phyloP scores from a whole-genome alignment of 2,888 invertebrate species.

The Oithona nana region DNA sequence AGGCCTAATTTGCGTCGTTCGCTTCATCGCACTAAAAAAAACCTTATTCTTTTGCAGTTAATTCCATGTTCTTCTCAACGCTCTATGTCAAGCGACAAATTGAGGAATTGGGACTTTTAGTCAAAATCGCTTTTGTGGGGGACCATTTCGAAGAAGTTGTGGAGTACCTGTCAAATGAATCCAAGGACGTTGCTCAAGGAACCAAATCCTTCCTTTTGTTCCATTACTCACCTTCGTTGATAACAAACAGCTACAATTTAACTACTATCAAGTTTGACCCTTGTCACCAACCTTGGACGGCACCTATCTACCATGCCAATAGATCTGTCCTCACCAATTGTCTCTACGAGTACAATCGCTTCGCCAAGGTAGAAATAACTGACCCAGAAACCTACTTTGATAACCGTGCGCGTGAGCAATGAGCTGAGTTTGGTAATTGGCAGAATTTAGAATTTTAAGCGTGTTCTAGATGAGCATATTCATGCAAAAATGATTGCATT shows the following conservation, averaged over 20 bases:
- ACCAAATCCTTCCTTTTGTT: background rate
- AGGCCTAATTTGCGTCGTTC: no score
- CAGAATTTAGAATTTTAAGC: no score
- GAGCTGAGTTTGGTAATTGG: no score
- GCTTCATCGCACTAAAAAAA: no score
- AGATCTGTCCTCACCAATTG: background rate
- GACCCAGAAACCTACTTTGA: no score
- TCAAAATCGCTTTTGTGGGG: conserved; percentile 51
- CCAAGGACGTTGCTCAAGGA: background rate
- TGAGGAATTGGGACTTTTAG: conserved; percentile 36
- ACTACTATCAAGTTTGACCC: conserved; percentile 8
- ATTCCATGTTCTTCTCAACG: conserved; percentile 29
- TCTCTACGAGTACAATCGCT: conserved; percentile 3
- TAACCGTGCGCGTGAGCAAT: no score
- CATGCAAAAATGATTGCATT: no score
- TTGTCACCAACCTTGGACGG: background rate
- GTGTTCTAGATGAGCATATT: no score
- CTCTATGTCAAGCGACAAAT: conserved; percentile 41
- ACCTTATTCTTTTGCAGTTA: background rate
- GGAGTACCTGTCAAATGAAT: background rate
- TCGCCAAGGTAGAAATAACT: conserved; percentile 2
- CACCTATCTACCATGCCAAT: background rate
- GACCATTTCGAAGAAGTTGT: conserved; percentile 25
- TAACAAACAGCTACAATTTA: conserved; percentile 1
- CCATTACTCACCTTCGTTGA: conserved; percentile 3